Evolutionary conservation across 2,113 vertebrate genomes (phyloP).

Genomic region (Pelecanoides urinatrix): DNA sequence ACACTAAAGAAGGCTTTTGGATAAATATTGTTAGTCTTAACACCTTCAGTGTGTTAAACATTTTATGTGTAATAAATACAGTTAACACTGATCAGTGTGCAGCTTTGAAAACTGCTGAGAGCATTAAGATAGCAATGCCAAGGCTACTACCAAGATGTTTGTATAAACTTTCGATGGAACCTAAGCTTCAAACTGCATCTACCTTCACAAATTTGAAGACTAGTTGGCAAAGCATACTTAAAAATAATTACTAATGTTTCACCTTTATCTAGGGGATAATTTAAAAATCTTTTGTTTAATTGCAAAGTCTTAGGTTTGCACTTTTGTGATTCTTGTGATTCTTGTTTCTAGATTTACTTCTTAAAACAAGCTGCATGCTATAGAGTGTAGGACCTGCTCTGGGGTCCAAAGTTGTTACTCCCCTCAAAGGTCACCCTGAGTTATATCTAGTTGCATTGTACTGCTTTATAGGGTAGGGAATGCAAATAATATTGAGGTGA

Average conservation of each 20-base stretch:
- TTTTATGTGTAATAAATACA: background rate
- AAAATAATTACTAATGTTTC: background rate
- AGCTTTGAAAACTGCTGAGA: background rate
- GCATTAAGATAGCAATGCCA: background rate
- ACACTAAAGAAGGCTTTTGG: background rate
- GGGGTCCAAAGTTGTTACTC: background rate
- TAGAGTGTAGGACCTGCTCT: fast-evolving
- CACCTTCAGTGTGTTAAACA: background rate
- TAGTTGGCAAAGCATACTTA: background rate
- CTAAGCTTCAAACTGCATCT: background rate
- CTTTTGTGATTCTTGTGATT: background rate
- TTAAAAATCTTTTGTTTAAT: background rate
- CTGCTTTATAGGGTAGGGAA: background rate
- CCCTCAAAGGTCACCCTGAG: background rate
- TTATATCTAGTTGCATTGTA: background rate
- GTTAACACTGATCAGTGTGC: background rate
- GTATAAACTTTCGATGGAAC: background rate
- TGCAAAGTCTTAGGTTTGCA: background rate
- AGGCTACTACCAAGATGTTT: background rate
- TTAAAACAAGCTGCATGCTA: background rate
- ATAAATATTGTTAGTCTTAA: background rate
- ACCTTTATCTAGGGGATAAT: background rate
- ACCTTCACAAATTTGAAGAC: background rate
- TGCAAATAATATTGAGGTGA: background rate
- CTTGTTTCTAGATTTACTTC: background rate